phyloP scores from a whole-genome alignment of 2,888 invertebrate genomes.

The Apamea epomidion region DNA sequence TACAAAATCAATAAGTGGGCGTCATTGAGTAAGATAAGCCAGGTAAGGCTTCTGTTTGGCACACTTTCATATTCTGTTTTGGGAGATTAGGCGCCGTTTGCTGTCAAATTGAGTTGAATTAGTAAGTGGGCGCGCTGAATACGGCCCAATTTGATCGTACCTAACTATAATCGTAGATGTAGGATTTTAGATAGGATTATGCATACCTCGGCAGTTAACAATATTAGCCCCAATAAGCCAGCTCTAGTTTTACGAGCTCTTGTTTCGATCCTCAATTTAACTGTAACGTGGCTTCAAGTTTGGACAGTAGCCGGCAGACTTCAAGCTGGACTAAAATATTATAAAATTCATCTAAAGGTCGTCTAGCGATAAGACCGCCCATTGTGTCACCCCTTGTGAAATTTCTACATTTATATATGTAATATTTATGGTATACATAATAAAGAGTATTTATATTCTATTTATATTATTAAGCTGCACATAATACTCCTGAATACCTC shows the following conservation, averaged over 20 bases:
- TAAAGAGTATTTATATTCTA: not conserved
- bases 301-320: not conserved
- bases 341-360: too few relatives aligned
- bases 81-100: constrained; percentile 37
- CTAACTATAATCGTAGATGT: not conserved
- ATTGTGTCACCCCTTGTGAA: not conserved
- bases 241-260: not conserved
- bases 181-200: constrained; percentile 5
- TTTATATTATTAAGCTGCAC: not conserved
- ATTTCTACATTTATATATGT: not conserved
- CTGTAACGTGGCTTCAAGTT: not conserved
- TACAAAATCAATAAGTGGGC: constrained; percentile 62
- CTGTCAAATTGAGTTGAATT: constrained; percentile 41
- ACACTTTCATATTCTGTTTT: constrained; percentile 48
- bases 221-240: constrained; percentile 4
- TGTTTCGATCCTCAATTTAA: not conserved
- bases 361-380: not conserved
- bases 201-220: not conserved
- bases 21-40: constrained; percentile 50
- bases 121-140: constrained; percentile 17
- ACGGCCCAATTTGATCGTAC: not conserved
- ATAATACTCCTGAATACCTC: not conserved
- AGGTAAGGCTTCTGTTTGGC: constrained; percentile 64
- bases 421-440: too few relatives aligned
- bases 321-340: too few relatives aligned